Evolutionary conservation across 2,797 vertebrate genomes (phyloP).

Genomic region (Sebastes jordani): DNA sequence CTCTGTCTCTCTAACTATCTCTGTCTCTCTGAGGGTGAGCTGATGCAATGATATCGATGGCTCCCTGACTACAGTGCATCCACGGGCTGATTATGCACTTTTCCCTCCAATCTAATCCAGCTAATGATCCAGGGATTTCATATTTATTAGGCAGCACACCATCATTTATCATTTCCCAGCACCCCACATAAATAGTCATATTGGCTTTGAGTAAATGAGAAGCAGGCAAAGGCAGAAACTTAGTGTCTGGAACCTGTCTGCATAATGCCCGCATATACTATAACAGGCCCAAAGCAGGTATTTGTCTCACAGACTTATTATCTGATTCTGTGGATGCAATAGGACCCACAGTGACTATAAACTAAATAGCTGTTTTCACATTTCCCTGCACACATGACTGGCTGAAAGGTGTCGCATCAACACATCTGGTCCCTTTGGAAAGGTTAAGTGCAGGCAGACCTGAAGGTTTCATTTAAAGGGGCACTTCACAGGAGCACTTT

Average conservation of each 20-base stretch:
- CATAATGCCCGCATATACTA: slow-evolving; percentile 31
- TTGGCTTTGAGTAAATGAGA: slow-evolving; percentile 66
- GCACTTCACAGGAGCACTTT: not conserved
- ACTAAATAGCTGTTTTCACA: not conserved
- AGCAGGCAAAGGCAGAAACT: slow-evolving; percentile 42
- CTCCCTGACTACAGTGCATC: slow-evolving; percentile 44
- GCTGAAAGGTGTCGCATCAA: not conserved
- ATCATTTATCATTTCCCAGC: slow-evolving; percentile 67
- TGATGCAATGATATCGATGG: slow-evolving; percentile 55
- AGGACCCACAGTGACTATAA: not conserved
- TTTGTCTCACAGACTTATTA: slow-evolving; percentile 38
- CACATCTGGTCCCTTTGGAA: not conserved
- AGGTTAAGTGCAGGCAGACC: not conserved
- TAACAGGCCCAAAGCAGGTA: slow-evolving; percentile 24
- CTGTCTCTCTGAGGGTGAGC: slow-evolving; percentile 27
- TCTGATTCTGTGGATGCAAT: not conserved
- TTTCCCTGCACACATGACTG: not conserved
- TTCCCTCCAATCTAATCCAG: slow-evolving; percentile 70
- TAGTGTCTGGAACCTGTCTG: slow-evolving; percentile 39
- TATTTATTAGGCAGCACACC: slow-evolving; percentile 64
- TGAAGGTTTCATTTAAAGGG: slow-evolving; percentile 4
- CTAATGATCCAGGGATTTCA: slow-evolving; percentile 77
- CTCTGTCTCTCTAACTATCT: slow-evolving; percentile 10
- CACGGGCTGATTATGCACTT: slow-evolving; percentile 71
- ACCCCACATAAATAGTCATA: slow-evolving; percentile 59